phyloP scores from a whole-genome alignment of 1,140 invertebrate genomes.

The Drosophila pruinosa region DNA sequence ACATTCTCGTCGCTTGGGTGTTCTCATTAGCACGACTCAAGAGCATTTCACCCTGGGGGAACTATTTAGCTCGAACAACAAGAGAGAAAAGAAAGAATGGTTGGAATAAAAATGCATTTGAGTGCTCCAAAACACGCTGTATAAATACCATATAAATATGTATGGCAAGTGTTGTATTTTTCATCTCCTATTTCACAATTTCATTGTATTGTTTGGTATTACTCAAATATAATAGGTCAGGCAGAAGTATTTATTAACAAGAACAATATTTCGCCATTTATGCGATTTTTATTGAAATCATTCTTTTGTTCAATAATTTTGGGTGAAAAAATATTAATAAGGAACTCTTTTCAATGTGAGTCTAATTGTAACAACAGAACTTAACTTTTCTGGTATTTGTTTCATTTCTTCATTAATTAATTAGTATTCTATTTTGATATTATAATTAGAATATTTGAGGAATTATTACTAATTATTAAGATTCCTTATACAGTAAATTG shows the following conservation, averaged over 20 bases:
- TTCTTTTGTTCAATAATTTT: background rate
- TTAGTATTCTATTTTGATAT: too few relatives aligned
- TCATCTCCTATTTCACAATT: background rate
- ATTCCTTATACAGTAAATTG: too few relatives aligned
- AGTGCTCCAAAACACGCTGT: conserved; percentile 24
- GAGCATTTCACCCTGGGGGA: conserved; percentile 71
- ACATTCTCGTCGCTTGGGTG: conserved; percentile 56
- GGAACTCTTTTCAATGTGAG: too few relatives aligned
- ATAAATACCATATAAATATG: conserved; percentile 14
- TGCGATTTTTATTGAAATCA: background rate
- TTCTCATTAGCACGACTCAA: conserved; percentile 81
- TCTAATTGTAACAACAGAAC: too few relatives aligned
- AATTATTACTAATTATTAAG: too few relatives aligned
- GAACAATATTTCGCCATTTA: background rate
- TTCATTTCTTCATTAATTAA: too few relatives aligned
- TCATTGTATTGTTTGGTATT: background rate
- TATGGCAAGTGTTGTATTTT: conserved; percentile 46
- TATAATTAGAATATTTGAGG: too few relatives aligned
- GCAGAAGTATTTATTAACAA: background rate
- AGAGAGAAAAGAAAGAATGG: conserved; percentile 20
- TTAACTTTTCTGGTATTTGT: too few relatives aligned
- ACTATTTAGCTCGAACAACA: conserved; percentile 75
- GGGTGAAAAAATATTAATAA: too few relatives aligned
- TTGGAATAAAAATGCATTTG: conserved; percentile 40
- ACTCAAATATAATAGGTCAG: conserved; percentile 6